Percentiles rank a stretch among this genome's conserved stretches.
phyloP scores from a whole-genome alignment of 2,113 vertebrate genomes.

The Oncorhynchus tshawytscha region DNA sequence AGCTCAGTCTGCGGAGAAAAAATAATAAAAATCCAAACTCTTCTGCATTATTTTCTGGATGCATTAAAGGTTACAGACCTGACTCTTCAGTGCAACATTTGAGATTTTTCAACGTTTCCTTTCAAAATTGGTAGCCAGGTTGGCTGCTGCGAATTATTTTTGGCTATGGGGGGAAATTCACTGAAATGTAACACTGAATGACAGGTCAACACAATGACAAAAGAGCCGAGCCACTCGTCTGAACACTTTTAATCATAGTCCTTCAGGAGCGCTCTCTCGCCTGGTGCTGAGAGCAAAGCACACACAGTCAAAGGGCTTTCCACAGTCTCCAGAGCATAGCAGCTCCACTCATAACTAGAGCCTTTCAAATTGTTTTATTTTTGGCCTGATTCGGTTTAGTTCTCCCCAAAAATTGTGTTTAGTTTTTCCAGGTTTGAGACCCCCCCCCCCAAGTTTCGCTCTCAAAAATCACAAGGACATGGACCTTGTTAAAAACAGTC shows the following conservation, averaged over 20 bases:
- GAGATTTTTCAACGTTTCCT: slow-evolving; percentile 50
- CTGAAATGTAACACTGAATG: slow-evolving; percentile 56
- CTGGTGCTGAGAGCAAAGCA: slow-evolving; percentile 10
- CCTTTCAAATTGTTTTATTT: too few species aligned
- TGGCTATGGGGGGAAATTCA: slow-evolving; percentile 39
- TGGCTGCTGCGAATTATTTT: slow-evolving; percentile 32
- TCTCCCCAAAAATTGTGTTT: too few species aligned
- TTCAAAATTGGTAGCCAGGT: slow-evolving; percentile 45
- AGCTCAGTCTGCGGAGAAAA: slow-evolving; percentile 33
- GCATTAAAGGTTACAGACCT: slow-evolving; percentile 60
- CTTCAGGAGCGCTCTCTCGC: slow-evolving; percentile 45
- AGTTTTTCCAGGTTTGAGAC: too few species aligned
- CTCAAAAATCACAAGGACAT: slow-evolving; percentile 2
- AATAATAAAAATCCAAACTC: too few species aligned
- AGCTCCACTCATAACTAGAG: slow-evolving; percentile 1
- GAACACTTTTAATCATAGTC: slow-evolving; percentile 57
- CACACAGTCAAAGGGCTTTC: slow-evolving; percentile 36
- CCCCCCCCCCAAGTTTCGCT: too few species aligned
- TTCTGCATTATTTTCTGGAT: slow-evolving; percentile 55
- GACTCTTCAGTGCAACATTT: slow-evolving; percentile 43
- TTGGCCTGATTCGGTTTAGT: too few species aligned
- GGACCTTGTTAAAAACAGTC: slow-evolving; percentile 37
- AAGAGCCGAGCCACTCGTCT: slow-evolving; percentile 49
- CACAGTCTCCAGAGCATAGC: slow-evolving; percentile 15
- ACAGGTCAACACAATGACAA: slow-evolving; percentile 60